phyloP scores from a whole-genome alignment of 2,888 invertebrate genomes.

The Netelia melanura region DNA sequence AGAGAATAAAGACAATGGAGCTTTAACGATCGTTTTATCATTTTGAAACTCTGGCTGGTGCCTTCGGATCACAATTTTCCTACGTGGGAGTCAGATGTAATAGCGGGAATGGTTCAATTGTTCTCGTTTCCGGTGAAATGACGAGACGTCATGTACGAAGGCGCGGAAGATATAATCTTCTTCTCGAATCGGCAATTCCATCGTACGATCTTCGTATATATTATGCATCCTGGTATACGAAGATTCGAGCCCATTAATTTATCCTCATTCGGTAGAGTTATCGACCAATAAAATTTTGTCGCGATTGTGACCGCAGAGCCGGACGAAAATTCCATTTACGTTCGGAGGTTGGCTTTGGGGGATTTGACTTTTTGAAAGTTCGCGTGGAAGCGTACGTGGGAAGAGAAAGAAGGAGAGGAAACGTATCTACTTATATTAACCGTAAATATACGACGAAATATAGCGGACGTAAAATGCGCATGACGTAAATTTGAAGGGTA shows the following conservation, averaged over 20 bases:
- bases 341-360: background rate
- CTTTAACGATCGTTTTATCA: constrained; percentile 44
- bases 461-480: background rate
- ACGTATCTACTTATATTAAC: background rate
- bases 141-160: background rate
- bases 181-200: constrained; percentile 15
- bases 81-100: constrained; percentile 8
- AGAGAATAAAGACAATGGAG: constrained; percentile 9
- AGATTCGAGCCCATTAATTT: constrained; percentile 23
- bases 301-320: background rate
- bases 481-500: background rate
- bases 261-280: constrained; percentile 21
- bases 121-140: constrained; percentile 9
- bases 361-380: constrained; percentile 35
- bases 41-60: constrained; percentile 15
- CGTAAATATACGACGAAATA: constrained; percentile 32
- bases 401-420: background rate
- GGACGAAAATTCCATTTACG: constrained; percentile 22
- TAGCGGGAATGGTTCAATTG: constrained; percentile 30
- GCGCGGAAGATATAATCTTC: no score
- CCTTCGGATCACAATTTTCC: background rate
- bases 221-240: background rate
- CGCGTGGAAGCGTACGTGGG: background rate
- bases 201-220: constrained; percentile 23
- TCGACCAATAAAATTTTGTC: background rate